These are phyloP conservation scores for Hartigia nigra DNA, from an alignment of 2,888 invertebrate genomes.

Conservation along the genomic window DNA sequence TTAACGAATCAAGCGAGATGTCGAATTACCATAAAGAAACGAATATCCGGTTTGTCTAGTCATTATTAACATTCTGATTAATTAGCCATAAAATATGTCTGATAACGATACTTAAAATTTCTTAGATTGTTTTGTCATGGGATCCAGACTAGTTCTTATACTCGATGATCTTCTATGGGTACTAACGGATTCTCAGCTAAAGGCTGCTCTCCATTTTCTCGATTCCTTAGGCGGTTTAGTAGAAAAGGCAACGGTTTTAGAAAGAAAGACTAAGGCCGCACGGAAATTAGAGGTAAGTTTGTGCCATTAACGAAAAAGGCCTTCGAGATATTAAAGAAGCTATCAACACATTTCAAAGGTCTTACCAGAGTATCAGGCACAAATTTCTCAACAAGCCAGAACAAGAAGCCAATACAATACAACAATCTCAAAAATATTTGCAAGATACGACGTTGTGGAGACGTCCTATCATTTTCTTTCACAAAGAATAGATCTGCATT, in stretches of 20 bases:
- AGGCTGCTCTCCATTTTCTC: conserved; percentile 91
- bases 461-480: conserved; percentile 97
- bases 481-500: conserved; percentile 93
- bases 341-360: conserved; percentile 62
- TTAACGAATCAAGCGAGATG: conserved; percentile 95
- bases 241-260: conserved; percentile 81
- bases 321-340: neutral
- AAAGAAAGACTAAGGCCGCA: conserved; percentile 84
- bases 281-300: conserved; percentile 79
- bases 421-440: conserved; percentile 76
- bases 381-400: conserved; percentile 72
- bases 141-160: conserved; percentile 90
- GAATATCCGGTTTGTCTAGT: conserved; percentile 76
- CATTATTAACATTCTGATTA: neutral
- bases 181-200: conserved; percentile 93
- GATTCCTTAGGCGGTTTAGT: conserved; percentile 87
- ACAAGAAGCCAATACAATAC: conserved; percentile 62
- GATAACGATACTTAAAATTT: conserved; percentile 9
- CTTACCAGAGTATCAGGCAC: conserved; percentile 80
- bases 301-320: conserved; percentile 31
- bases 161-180: conserved; percentile 98
- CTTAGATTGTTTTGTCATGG: conserved; percentile 92
- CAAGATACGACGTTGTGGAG: conserved; percentile 92
- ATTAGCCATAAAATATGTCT: neutral
- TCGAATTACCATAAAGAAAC: conserved; percentile 95